Evolutionary conservation across 2,797 vertebrate species (phyloP).

Genomic region (Falco rusticolus): DNA sequence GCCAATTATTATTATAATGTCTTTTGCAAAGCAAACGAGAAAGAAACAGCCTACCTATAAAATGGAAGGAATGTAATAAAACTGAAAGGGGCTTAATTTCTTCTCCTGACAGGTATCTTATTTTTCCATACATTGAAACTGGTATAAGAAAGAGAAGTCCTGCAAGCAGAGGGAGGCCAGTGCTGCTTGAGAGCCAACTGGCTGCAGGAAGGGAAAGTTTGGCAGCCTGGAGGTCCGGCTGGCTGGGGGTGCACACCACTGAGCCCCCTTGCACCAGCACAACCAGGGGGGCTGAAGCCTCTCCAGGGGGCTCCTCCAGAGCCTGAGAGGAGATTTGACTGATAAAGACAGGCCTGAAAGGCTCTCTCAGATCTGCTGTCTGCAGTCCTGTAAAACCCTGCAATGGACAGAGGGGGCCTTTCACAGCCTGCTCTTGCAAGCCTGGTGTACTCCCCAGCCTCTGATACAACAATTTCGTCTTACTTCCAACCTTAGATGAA

Average conservation of each 20-base stretch:
- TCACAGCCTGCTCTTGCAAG: constrained; percentile 9
- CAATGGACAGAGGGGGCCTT: constrained; percentile 43
- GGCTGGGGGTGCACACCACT: neutral
- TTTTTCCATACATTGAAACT: neutral
- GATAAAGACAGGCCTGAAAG: constrained; percentile 37
- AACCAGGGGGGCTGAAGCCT: neutral
- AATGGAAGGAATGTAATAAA: neutral
- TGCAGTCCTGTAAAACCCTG: neutral
- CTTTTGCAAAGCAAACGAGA: neutral
- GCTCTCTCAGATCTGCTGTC: constrained; percentile 18
- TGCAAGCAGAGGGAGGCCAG: neutral
- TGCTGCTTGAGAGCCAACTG: constrained; percentile 16
- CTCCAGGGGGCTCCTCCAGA: neutral
- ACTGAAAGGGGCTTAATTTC: neutral
- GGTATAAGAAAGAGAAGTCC: neutral
- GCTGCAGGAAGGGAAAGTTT: neutral
- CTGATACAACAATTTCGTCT: constrained; percentile 36
- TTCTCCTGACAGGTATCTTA: constrained; percentile 17
- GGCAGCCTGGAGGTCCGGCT: neutral
- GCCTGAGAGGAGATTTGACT: neutral
- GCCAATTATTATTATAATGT: neutral
- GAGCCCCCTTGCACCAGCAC: fast-evolving
- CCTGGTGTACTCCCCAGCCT: constrained; percentile 33
- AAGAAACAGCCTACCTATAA: neutral
- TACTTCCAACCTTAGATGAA: constrained; percentile 1